Conservation (phyloP, 2,888 invertebrate species). For the Pollenia labialis region DNA sequence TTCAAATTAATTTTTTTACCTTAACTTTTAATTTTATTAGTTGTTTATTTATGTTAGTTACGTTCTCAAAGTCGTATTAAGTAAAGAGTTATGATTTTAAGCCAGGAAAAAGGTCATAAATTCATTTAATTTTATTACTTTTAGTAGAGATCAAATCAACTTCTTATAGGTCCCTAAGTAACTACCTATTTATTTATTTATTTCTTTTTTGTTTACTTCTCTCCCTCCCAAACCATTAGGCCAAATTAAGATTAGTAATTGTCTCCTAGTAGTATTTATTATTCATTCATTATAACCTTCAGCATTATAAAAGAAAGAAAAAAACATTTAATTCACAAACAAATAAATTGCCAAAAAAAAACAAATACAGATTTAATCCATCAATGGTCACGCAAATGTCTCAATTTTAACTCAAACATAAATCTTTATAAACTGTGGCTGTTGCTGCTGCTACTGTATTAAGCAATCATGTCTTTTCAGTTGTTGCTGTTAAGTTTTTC, state of each 20-base stretch:
- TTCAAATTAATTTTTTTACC: no score
- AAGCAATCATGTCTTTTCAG: slow-evolving; percentile 53
- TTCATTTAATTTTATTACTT: slow-evolving; percentile 6
- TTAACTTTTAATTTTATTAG: background rate
- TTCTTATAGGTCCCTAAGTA: background rate
- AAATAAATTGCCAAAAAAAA: slow-evolving; percentile 41
- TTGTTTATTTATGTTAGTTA: no score
- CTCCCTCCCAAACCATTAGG: background rate
- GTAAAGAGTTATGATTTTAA: background rate
- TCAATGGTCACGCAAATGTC: slow-evolving; percentile 72
- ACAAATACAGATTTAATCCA: slow-evolving; percentile 60
- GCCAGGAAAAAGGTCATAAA: background rate
- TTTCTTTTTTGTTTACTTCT: background rate
- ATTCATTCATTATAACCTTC: slow-evolving; percentile 59
- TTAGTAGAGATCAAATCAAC: slow-evolving; percentile 4
- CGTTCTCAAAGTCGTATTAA: no score
- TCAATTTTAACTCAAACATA: slow-evolving; percentile 66
- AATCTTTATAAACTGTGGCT: slow-evolving; percentile 60
- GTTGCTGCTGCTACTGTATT: slow-evolving; percentile 64
- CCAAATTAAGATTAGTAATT: background rate
- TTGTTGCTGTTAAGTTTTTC: background rate
- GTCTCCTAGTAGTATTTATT: background rate
- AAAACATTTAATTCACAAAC: slow-evolving; percentile 56
- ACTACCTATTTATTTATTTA: background rate
- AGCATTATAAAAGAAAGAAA: background rate